Evolutionary conservation across 1,140 invertebrate species (phyloP).

Genomic region (Bombus superbus): DNA sequence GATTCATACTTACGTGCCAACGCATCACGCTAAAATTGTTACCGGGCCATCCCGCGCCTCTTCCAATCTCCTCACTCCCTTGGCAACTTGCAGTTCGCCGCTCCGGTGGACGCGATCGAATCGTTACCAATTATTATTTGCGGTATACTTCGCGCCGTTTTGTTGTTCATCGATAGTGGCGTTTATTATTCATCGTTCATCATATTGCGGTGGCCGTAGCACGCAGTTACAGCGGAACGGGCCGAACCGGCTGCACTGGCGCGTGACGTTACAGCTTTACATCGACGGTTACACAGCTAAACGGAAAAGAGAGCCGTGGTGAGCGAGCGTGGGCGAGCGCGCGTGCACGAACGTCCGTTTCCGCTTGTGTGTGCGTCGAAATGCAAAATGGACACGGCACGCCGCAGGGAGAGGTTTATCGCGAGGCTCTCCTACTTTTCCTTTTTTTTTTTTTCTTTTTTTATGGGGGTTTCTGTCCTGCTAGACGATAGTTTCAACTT

Average conservation of each 20-base stretch:
- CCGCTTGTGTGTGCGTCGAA: conserved; percentile 65
- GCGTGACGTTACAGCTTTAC: conserved; percentile 64
- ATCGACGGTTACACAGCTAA: conserved; percentile 56
- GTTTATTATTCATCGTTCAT: conserved; percentile 79
- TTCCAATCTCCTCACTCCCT: not conserved
- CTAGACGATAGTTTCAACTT: conserved; percentile 66
- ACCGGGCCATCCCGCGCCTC: conserved; percentile 17
- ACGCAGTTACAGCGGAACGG: conserved; percentile 66
- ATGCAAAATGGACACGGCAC: conserved; percentile 67
- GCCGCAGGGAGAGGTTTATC: conserved; percentile 64
- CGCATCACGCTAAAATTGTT: conserved; percentile 26
- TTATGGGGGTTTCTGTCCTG: conserved; percentile 24
- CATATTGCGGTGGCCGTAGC: conserved; percentile 68
- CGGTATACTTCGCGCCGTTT: conserved; percentile 71
- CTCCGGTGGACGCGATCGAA: conserved; percentile 41
- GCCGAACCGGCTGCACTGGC: conserved; percentile 41
- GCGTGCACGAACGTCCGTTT: conserved; percentile 25
- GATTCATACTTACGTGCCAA: too few relatives aligned
- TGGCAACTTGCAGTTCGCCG: conserved; percentile 1
- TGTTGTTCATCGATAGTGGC: conserved; percentile 75
- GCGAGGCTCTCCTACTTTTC: conserved; percentile 43
- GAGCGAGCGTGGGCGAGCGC: not conserved
- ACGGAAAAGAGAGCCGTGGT: conserved; percentile 35
- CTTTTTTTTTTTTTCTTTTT: conserved; percentile 29
- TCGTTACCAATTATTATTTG: conserved; percentile 74